Evolutionary conservation across 2,888 invertebrate species (phyloP), one percentile per base, ranked within the genome.

Genomic region (Crocallis elinguaria): DNA sequence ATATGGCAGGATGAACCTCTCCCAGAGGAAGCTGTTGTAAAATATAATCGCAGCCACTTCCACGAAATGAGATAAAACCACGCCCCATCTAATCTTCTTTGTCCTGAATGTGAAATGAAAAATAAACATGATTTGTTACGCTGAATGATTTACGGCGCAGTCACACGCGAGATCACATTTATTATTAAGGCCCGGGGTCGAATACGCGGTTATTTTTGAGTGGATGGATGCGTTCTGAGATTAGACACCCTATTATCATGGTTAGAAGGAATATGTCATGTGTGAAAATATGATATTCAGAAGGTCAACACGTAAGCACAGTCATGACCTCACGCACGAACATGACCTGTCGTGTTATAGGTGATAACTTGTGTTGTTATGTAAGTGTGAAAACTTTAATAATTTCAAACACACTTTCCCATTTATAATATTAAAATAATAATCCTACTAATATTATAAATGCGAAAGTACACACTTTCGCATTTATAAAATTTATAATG

Each of bases 41-140:
- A 98, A 94, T 42, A 98, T 93, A 35, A 95, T 93, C n/a, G 95
- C 95, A 0, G 95, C 76, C 0, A 98, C 94, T 88, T 98, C 98
- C 13, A 93, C 58, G 17, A 96, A 92, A 71, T 95, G 94, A 67
- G 91, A 92, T 0, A 94, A 68, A 0, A 96, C 97, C 53, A 94
- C 92, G 35, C 91, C 88, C 97, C 97, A 98, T 62, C 95, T 92
- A 32, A 96, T 96, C 33, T 87, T 89, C 57, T 93, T 92, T 9
- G 95, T 95, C 73, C 96, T 96, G 82, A 29, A 92, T 86, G 62
- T 58, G 50, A 37, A 62, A 60, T 60, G 56, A 54, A 52, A 65
- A 66, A 58, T 56, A 45, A 61, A 54, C 52, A 60, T 60, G 35
- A 63, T 61, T 60, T 57, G 45, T 57, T 42, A 55, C 52, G 30